Base-by-base conservation (phyloP, 2,797 vertebrate genomes). In the Sebastes elongatus region DNA sequence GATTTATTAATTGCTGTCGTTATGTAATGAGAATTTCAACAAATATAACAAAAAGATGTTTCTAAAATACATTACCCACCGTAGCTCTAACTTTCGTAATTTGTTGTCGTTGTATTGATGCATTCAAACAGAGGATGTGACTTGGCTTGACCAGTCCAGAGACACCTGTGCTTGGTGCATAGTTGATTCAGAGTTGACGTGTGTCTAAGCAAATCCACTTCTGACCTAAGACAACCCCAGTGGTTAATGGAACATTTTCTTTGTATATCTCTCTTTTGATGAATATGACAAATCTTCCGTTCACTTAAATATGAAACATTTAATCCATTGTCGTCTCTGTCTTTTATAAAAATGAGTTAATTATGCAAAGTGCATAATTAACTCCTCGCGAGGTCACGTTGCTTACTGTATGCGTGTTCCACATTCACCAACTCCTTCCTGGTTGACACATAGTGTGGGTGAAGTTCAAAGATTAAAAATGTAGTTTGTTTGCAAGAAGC, bases 311-410 rank as follows among this genome's bases (percentile, higher is more conserved):
- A 71, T 59, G 68, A 87, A 86, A 74, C 60, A 63, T 70, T 78
- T 72, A 61, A 70, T 72, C 18, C 64, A 67, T 61, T 27, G 66
- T 75, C 10, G 2, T 52, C 52, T 71, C 69, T 62, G 28, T 84
- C 63, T 72, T 83, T 78, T 78, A 68, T 30, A 70, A 38, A 74
- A 86, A 74, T 42, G 14, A 75, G 61, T 89, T 86, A 82, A 86
- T 91, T 87, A 86, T 78, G 78, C 81, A 71, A 82, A 89, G 73
- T 86, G 72, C 71, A 80, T 86, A 87, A 88, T 90, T 85, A 86
- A 77, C 74, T 75, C 52, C n/a, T 71, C 68, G 49, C n/a, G 16
- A 82, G 71, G 83, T 85, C 83, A 71, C 71, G 11, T 76, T 81
- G 71, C 65, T 81, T 63, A 69, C 71, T 49, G 70, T 75, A 57